Conservation (phyloP, 1,140 invertebrate species). For the Cotesia chilonis region DNA sequence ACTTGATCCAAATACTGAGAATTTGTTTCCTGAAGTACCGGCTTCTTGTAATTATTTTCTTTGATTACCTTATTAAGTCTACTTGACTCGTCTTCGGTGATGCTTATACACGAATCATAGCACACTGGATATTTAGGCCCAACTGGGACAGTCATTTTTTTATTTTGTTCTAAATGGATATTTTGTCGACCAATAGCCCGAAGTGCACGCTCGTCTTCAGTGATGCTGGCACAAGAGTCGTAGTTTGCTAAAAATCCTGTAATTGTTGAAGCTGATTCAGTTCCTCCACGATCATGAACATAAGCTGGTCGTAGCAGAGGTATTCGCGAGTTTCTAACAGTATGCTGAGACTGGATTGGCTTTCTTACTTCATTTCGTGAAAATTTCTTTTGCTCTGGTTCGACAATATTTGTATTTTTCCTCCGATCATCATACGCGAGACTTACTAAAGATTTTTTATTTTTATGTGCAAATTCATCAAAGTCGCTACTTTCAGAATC, state of each 20-base stretch:
- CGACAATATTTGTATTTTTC: too few relatives aligned
- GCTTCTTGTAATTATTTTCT: background rate
- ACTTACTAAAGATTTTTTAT: too few relatives aligned
- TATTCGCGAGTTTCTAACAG: background rate
- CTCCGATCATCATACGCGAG: too few relatives aligned
- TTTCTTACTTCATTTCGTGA: too few relatives aligned
- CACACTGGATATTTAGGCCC: background rate
- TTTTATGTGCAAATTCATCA: too few relatives aligned
- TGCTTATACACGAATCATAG: slow-evolving; percentile 44
- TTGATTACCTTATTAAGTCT: background rate
- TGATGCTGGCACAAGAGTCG: slow-evolving; percentile 45
- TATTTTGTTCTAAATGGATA: background rate
- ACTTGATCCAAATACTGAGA: background rate
- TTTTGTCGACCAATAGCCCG: background rate
- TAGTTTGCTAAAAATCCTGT: slow-evolving; percentile 14
- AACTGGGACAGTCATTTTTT: background rate
- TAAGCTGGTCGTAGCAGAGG: background rate
- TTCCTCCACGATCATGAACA: slow-evolving; percentile 8
- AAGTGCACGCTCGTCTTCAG: slow-evolving; percentile 38
- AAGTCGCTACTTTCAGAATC: too few relatives aligned
- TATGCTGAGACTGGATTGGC: background rate
- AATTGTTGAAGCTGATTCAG: slow-evolving; percentile 10
- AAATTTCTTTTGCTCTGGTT: too few relatives aligned
- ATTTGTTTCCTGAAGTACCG: slow-evolving; percentile 27
- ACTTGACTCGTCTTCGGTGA: slow-evolving; percentile 41